Evolutionary conservation across 2,888 invertebrate species (phyloP).

Genomic region (Piscicola geometra): DNA sequence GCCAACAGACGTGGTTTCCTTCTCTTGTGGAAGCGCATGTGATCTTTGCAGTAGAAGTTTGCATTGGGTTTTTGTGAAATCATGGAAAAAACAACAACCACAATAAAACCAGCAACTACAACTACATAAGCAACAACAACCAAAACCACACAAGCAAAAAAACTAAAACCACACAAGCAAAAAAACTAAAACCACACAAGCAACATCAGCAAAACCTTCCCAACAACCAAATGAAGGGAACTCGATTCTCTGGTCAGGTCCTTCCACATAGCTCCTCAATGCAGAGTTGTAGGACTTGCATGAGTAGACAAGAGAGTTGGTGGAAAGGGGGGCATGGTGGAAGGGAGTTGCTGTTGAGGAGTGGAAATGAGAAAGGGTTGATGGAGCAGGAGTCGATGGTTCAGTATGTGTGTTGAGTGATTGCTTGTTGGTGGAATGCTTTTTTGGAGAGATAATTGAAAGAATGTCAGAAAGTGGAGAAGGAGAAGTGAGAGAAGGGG

Average conservation of each 20-base stretch:
- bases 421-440: not conserved
- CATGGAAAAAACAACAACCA: too few relatives aligned
- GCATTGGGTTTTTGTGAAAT: too few relatives aligned
- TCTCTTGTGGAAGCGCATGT: not conserved
- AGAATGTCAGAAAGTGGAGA: too few relatives aligned
- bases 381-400: not conserved
- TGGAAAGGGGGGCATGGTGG: not conserved
- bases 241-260: constrained; percentile 14
- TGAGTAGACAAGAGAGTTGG: constrained; percentile 4
- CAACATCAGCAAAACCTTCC: too few relatives aligned
- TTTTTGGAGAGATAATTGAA: not conserved
- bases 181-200: too few relatives aligned
- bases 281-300: constrained; percentile 23
- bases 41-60: too few relatives aligned
- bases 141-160: too few relatives aligned
- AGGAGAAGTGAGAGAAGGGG: not conserved
- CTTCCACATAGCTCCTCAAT: constrained; percentile 6
- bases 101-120: too few relatives aligned
- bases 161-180: too few relatives aligned
- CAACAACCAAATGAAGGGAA: not conserved
- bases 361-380: not conserved
- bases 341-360: not conserved
- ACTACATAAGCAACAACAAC: too few relatives aligned
- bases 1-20: constrained; percentile 20
- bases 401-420: not conserved